Base-by-base conservation (phyloP, 2,888 invertebrate species). In the Caenorhabditis angaria region DNA sequence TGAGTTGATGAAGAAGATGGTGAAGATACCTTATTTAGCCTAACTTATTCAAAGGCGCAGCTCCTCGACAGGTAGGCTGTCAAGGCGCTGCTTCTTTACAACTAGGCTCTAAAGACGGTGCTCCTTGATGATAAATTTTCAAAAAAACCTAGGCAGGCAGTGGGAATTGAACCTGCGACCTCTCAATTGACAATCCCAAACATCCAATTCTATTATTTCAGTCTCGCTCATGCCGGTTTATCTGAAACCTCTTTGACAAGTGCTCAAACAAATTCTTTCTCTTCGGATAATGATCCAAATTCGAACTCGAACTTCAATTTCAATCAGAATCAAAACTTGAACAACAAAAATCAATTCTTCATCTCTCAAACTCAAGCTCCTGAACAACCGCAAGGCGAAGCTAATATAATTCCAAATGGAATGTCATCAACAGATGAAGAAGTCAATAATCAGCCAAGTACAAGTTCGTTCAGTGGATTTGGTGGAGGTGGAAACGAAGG, bases 281-380 rank as follows among this genome's bases (percentile, higher is more conserved):
- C 25, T 4, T 56, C 55, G n/a, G 27, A 56, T 56, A 32, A 56
- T 14, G 18, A 41, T n/a, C n/a, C n/a, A n/a, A n/a, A n/a, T n/a
- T n/a, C n/a, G n/a, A n/a, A n/a, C n/a, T n/a, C n/a, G n/a, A n/a
- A n/a, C n/a, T n/a, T n/a, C 41, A 41, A 41, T 41, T 41, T 41
- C 18, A 41, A 41, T 41, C 41, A 14, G 18, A 41, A 32, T 32
- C 5, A 8, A 10, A 32, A 32, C 10, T 10, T 8, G 32, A 32
- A 50, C 41, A 41, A 41, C 18, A 12, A 41, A 14, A 41, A 41
- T 14, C 41, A 41, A 41, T 41, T 41, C 18, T 18, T 14, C 2
- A 41, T 41, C 18, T 14, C 41, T 12, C 41, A 41, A 41, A 41
- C 18, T n/a, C n/a, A n/a, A 14, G 18, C 41, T 41, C 18, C 41